Evolutionary conservation across 1,140 invertebrate genomes (phyloP).

Genomic region (Ooceraea biroi): DNA sequence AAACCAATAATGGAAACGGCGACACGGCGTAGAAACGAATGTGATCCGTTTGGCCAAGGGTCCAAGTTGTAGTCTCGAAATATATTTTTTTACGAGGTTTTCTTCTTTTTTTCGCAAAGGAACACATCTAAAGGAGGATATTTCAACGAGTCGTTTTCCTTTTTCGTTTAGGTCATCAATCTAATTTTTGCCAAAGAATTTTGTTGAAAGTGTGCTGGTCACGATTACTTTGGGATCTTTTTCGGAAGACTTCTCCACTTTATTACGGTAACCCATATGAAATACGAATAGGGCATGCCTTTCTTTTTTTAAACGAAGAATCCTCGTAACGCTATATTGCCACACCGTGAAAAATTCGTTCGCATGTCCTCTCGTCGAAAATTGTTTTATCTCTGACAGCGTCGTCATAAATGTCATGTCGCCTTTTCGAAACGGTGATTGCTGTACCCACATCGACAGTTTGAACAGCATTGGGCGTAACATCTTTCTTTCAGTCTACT

Average conservation of each 20-base stretch:
- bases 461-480: neutral
- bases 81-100: too few species aligned
- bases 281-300: slow-evolving; percentile 64
- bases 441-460: neutral
- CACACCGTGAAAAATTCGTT: slow-evolving; percentile 23
- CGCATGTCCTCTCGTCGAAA: neutral
- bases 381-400: neutral
- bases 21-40: too few species aligned
- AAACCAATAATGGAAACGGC: too few species aligned
- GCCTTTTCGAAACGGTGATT: neutral
- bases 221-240: slow-evolving; percentile 77
- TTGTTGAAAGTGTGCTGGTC: neutral
- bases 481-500: slow-evolving; percentile 64
- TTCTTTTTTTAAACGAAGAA: slow-evolving; percentile 81
- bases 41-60: too few species aligned
- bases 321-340: slow-evolving; percentile 77
- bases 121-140: slow-evolving; percentile 69
- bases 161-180: slow-evolving; percentile 65
- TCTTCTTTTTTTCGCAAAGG: slow-evolving; percentile 8
- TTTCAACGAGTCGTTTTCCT: slow-evolving; percentile 75
- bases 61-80: too few species aligned
- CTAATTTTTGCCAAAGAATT: slow-evolving; percentile 67
- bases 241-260: slow-evolving; percentile 81
- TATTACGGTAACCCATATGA: slow-evolving; percentile 85
- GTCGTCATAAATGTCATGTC: neutral